phyloP scores from a whole-genome alignment of 1,140 invertebrate genomes.

The Rhagoletis zephyria region DNA sequence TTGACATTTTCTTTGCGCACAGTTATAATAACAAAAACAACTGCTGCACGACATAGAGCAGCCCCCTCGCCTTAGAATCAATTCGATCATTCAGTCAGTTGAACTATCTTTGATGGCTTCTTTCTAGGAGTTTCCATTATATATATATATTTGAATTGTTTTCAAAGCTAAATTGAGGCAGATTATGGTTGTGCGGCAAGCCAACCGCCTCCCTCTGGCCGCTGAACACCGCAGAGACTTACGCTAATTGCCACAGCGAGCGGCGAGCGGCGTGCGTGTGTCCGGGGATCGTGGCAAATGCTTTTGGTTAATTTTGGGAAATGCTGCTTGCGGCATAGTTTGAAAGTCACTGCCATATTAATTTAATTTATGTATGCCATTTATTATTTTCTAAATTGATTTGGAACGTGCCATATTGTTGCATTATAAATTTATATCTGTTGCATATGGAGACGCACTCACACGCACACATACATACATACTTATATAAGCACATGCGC shows the following conservation, averaged over 20 bases:
- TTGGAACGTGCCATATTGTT: slow-evolving; percentile 57
- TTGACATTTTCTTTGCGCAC: slow-evolving; percentile 59
- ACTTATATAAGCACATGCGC: neutral
- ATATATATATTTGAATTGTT: slow-evolving; percentile 5
- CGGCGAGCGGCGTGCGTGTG: neutral
- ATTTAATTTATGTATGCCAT: slow-evolving; percentile 73
- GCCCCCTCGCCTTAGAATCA: neutral
- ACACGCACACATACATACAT: neutral
- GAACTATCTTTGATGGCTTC: slow-evolving; percentile 1
- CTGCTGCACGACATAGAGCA: no score
- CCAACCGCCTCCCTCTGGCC: neutral
- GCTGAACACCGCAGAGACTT: slow-evolving; percentile 58
- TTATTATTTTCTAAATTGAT: slow-evolving; percentile 59
- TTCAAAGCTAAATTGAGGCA: slow-evolving; percentile 54
- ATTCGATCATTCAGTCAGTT: slow-evolving; percentile 11
- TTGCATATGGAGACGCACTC: neutral
- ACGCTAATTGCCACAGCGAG: slow-evolving; percentile 62
- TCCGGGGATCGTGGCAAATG: neutral
- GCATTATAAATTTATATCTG: slow-evolving; percentile 36
- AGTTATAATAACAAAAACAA: no score
- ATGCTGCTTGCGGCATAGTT: slow-evolving; percentile 57
- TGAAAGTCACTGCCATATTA: slow-evolving; percentile 68
- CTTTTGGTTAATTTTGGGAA: slow-evolving; percentile 53
- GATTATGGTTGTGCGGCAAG: slow-evolving; percentile 52
- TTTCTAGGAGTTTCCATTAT: neutral